A percentile compares a stretch with the other conserved stretches of the same genome.
These are phyloP conservation scores for Xenopus tropicalis DNA, from an alignment of 2,113 vertebrate species.

Conservation along the genomic window UCB_Xtro_10.0 CM004451.2:79482001-79482500, in stretches of 20 bases:
- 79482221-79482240: neutral
- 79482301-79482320: conserved; percentile 24
- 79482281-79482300: conserved; percentile 26
- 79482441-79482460: too few relatives aligned
- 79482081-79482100: too few relatives aligned
- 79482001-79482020: too few relatives aligned
- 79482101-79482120: too few relatives aligned
- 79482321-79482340: neutral
- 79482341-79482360: conserved; percentile 46
- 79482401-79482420: conserved; percentile 36
- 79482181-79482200: conserved; percentile 19
- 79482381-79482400: conserved; percentile 39
- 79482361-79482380: conserved; percentile 48
- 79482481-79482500: too few relatives aligned
- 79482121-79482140: too few relatives aligned
- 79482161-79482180: conserved; percentile 9
- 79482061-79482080: too few relatives aligned
- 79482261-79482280: conserved; percentile 21
- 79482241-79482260: neutral
- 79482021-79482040: too few relatives aligned
- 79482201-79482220: conserved; percentile 1
- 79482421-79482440: conserved; percentile 48
- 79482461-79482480: too few relatives aligned
- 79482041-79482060: too few relatives aligned
- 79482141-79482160: too few relatives aligned